Evolutionary conservation across 2,888 invertebrate species (phyloP).

Genomic region (Nipponacmea schrenckii): DNA sequence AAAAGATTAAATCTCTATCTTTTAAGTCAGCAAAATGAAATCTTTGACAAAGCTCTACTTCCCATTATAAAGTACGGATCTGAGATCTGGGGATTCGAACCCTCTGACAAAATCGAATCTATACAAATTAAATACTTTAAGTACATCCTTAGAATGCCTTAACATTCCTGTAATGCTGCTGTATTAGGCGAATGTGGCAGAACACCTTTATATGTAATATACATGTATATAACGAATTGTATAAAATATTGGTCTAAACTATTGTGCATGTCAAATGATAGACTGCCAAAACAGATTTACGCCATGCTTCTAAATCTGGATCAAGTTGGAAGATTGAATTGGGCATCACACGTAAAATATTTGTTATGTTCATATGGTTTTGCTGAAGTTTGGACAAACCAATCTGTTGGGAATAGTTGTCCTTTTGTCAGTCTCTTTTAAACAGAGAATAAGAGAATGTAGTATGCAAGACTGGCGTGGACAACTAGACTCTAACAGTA

Average conservation of each 20-base stretch:
- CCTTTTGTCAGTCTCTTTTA: background rate
- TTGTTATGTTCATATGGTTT: background rate
- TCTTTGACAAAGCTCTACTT: conserved; percentile 2
- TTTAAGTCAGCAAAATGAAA: background rate
- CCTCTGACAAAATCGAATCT: conserved; percentile 2
- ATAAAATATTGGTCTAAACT: conserved; percentile 1
- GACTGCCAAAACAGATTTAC: background rate
- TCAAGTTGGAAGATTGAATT: background rate
- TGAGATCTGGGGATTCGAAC: background rate
- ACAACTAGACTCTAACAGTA: too few species aligned
- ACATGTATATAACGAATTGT: background rate
- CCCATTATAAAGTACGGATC: conserved; percentile 3
- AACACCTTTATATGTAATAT: background rate
- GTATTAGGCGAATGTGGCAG: conserved; percentile 8
- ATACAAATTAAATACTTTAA: background rate
- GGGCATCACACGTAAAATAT: background rate
- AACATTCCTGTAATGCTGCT: conserved; percentile 2
- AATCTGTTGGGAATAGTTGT: background rate
- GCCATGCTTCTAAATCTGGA: background rate
- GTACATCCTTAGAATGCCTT: background rate
- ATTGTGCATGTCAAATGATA: background rate
- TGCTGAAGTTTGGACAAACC: background rate
- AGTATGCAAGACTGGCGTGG: too few species aligned
- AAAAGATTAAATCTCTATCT: background rate
- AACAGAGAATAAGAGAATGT: too few species aligned